Evolutionary conservation across 2,113 vertebrate genomes (phyloP).

Genomic region (Malurus elegans): DNA sequence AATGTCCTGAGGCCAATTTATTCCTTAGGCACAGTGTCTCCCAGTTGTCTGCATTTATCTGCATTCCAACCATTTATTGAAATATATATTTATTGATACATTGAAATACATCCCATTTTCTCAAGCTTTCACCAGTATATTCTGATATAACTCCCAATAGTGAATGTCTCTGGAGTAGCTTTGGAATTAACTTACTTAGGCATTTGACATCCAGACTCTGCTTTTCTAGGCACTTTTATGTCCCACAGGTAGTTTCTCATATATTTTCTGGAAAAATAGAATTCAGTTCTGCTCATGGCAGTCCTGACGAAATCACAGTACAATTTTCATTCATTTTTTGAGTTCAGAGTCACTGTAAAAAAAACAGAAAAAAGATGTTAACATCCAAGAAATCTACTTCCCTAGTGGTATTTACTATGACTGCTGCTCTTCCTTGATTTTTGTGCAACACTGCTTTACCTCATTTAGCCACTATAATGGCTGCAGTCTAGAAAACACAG

Average conservation of each 20-base stretch:
- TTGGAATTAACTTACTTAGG: neutral
- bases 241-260: neutral
- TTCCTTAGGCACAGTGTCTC: neutral
- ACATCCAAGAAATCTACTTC: neutral
- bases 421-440: neutral
- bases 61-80: neutral
- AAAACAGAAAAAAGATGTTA: neutral
- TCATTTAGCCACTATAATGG: neutral
- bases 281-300: neutral
- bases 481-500: neutral
- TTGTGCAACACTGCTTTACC: neutral
- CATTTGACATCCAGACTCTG: neutral
- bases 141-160: neutral
- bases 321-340: neutral
- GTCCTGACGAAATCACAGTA: neutral
- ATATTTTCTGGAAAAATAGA: neutral
- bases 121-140: neutral
- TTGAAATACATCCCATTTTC: neutral
- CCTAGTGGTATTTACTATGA: neutral
- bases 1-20: neutral
- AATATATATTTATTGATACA: neutral
- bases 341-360: neutral
- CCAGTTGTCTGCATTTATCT: neutral
- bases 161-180: neutral
- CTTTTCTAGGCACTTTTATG: neutral